Base-by-base conservation (phyloP, 92 coral and sea anemone species). In the Porites evermanni region DNA sequence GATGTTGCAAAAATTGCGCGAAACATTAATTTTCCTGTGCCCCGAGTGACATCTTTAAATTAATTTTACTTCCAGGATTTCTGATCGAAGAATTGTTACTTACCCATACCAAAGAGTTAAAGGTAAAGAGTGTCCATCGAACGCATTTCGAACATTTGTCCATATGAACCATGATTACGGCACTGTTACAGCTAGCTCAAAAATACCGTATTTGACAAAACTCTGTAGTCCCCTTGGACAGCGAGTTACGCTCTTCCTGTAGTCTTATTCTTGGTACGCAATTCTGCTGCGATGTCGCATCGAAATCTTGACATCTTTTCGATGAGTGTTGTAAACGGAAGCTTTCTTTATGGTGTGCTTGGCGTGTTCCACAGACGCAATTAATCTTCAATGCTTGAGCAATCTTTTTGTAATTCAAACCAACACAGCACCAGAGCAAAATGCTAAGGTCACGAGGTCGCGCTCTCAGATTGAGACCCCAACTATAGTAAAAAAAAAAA, bases 31-130 rank as follows among this genome's bases (percentile, higher is more conserved):
- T 70, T 70, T 7, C 50, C 61, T 44, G 82, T 56, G 82, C 71
- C 50, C 50, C 60, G 12, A 38, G 56, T 9, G 12, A 20, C 82
- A 6, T 61, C 23, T 3, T 53, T 60, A 18, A 59, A 64, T 6
- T 61, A 18, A 4, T 2, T 12, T 51, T 29, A 52, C 7, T 7
- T 63, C 21, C 51, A 52, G 2, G 9, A 23, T 1, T 0, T 78
- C 1, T 64, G 17, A 5, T 9, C 21, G n/a, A 11, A 2, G 4
- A 11, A 11, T 56, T 1, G 26, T 63, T n/a, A 72, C 94, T 91
- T 69, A 91, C 94, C 88, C 91, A 82, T 11, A 91, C 88, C 66
- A 91, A 66, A n/a, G 60, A 65, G 83, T 91, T 84, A 50, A 82
- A 74, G 2, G 56, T 10, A 64, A 91, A 91, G 11, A 88, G 77